phyloP scores from a whole-genome alignment of 2,888 invertebrate species.

The Tenthredo livida region DNA sequence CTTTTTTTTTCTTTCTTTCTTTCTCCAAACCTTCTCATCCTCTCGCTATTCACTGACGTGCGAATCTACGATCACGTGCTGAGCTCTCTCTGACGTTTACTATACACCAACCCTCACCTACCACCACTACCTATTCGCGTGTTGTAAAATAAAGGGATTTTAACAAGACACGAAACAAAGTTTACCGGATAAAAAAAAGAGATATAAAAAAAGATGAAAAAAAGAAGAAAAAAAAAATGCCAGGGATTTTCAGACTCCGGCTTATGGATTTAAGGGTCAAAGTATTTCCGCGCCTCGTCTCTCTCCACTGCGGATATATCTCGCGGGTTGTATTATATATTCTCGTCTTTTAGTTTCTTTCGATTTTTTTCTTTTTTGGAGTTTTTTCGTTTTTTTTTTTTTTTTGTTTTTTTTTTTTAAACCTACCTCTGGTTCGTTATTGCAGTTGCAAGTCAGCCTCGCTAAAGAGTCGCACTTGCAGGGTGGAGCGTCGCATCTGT shows the following conservation, averaged over 20 bases:
- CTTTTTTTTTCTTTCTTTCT: background rate
- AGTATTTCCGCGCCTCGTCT: background rate
- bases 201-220: background rate
- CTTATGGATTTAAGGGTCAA: slow-evolving; percentile 30
- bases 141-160: slow-evolving; percentile 39
- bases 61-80: slow-evolving; percentile 21
- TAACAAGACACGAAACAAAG: background rate
- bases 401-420: background rate
- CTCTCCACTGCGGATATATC: background rate
- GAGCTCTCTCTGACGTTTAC: slow-evolving; percentile 19
- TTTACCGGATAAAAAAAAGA: background rate
- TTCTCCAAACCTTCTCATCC: background rate
- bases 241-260: background rate
- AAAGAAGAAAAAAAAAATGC: background rate
- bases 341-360: background rate
- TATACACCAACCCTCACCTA: background rate
- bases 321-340: background rate
- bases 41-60: slow-evolving; percentile 21
- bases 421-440: slow-evolving; percentile 78
- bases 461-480: slow-evolving; percentile 82
- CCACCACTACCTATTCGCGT: background rate
- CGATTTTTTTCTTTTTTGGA: background rate
- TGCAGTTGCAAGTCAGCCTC: slow-evolving; percentile 81
- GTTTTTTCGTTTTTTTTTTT: background rate
- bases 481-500: slow-evolving; percentile 80